These are phyloP conservation scores for Anguilla rostrata DNA, from an alignment of 2,113 vertebrate genomes.

Conservation along the genomic window DNA sequence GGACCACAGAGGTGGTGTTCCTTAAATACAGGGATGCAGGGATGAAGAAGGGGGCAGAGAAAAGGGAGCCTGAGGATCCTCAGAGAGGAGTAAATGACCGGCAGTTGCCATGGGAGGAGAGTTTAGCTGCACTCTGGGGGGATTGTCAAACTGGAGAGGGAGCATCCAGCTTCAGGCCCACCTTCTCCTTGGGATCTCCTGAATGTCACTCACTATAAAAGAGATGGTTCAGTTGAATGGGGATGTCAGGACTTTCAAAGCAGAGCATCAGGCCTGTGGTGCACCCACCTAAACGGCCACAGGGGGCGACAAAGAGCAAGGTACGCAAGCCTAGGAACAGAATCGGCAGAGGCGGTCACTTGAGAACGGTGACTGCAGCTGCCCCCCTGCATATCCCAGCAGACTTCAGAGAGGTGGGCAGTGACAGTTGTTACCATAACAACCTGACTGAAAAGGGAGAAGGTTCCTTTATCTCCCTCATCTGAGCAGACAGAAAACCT, in stretches of 20 bases:
- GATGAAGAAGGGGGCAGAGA: constrained; percentile 70
- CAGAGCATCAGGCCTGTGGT: not conserved
- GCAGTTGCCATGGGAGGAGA: not conserved
- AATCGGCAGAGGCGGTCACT: not conserved
- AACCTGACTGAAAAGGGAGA: not conserved
- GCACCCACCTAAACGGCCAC: not conserved
- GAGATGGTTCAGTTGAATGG: not conserved
- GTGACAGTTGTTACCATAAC: not conserved
- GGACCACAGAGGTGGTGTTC: constrained; percentile 71
- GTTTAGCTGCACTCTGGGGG: constrained; percentile 8
- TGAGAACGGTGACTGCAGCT: not conserved
- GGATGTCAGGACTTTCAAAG: not conserved
- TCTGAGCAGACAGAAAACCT: not conserved
- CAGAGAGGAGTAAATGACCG: not conserved
- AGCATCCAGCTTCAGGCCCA: not conserved
- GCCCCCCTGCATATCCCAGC: not conserved
- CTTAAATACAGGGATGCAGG: constrained; percentile 72
- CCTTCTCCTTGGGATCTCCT: not conserved
- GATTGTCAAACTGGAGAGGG: not conserved
- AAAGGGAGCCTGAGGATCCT: constrained; percentile 50
- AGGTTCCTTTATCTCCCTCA: not conserved
- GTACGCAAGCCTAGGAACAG: not conserved
- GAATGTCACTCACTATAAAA: constrained; percentile 16
- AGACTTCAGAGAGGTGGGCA: not conserved
- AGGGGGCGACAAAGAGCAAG: not conserved